A percentile compares a stretch with the other conserved stretches of the same genome.
phyloP scores from a whole-genome alignment of 2,888 invertebrate genomes.

The Rhagophthalmus giganteus region DNA sequence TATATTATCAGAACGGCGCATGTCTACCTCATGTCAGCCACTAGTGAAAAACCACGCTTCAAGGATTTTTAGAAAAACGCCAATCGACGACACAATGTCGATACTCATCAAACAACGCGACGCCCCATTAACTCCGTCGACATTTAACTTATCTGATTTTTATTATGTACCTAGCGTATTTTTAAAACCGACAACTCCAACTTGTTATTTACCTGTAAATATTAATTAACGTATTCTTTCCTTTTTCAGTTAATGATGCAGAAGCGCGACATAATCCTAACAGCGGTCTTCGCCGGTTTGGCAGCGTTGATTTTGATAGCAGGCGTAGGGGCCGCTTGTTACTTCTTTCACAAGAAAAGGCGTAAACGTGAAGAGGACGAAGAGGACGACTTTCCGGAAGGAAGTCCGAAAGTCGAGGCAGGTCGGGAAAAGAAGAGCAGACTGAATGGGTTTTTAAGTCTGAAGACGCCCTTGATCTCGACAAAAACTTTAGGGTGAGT shows the following conservation, averaged over 20 bases:
- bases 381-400: slow-evolving; percentile 60
- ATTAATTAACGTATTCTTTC: no score
- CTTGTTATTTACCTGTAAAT: no score
- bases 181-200: no score
- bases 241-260: slow-evolving; percentile 70
- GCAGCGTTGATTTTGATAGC: slow-evolving; percentile 63
- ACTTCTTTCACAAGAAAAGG: slow-evolving; percentile 60
- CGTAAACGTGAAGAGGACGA: slow-evolving; percentile 61
- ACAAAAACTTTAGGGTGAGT: slow-evolving; percentile 77
- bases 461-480: slow-evolving; percentile 74
- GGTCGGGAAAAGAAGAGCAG: slow-evolving; percentile 60
- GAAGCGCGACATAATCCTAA: slow-evolving; percentile 67
- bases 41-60: no score
- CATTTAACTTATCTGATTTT: no score
- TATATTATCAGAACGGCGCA: no score
- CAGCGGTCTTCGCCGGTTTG: slow-evolving; percentile 66
- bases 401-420: slow-evolving; percentile 38
- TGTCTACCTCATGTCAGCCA: no score
- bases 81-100: no score
- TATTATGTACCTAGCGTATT: no score
- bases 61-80: no score
- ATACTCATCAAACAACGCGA: no score
- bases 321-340: slow-evolving; percentile 62
- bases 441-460: slow-evolving; percentile 68
- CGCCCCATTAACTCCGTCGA: no score